Evolutionary conservation across 2,888 invertebrate genomes (phyloP).

Genomic region (Parnassius mnemosyne): DNA sequence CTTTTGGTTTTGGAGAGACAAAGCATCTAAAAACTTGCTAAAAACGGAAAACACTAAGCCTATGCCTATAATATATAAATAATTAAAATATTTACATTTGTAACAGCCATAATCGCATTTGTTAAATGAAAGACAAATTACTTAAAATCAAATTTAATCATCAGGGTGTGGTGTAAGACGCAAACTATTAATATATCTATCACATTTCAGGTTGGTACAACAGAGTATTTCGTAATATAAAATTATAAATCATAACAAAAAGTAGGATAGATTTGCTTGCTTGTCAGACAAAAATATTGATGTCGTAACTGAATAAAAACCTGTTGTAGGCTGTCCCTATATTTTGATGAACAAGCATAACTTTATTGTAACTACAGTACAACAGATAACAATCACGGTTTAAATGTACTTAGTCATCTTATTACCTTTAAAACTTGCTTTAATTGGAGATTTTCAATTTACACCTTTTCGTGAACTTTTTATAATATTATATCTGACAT

Average conservation of each 20-base stretch:
- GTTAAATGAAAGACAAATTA: constrained; percentile 18
- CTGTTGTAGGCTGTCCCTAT: background rate
- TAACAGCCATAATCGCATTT: background rate
- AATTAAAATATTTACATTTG: no score
- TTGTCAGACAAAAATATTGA: background rate
- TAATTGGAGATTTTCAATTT: no score
- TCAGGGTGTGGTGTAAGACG: constrained; percentile 14
- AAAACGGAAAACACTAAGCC: no score
- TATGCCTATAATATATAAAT: no score
- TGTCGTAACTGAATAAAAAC: background rate
- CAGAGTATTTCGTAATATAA: constrained; percentile 16
- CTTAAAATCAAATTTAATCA: constrained; percentile 23
- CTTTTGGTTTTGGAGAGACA: no score
- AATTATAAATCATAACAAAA: constrained; percentile 14
- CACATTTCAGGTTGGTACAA: constrained; percentile 27
- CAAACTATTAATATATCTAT: constrained; percentile 24
- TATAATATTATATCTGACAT: no score
- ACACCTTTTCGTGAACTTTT: no score
- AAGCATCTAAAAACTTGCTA: no score
- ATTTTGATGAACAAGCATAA: constrained; percentile 7
- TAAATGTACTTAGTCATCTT: background rate
- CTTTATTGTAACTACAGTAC: background rate
- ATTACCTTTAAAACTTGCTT: no score
- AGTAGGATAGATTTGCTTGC: background rate
- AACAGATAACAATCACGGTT: constrained; percentile 11